phyloP scores from a whole-genome alignment of 30 jellyfish, hydroid and myxozoan genomes.

The Aurelia aurita region DNA sequence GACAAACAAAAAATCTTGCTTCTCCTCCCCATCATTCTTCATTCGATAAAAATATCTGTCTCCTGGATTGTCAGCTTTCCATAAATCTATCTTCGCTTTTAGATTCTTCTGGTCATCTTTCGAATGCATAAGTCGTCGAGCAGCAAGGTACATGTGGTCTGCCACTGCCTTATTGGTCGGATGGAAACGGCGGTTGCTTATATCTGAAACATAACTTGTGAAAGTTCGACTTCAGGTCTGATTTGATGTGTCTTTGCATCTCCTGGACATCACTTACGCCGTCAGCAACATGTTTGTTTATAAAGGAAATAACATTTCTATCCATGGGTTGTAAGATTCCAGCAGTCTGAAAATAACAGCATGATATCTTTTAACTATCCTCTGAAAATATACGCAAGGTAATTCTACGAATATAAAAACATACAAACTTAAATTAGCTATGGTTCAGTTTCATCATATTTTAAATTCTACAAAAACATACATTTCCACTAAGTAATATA shows the following conservation, averaged over 20 bases:
- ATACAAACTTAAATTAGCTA: not conserved
- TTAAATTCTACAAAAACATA: too few species aligned
- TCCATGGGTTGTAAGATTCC: constrained; percentile 45
- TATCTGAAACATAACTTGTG: not conserved
- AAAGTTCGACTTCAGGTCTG: not conserved
- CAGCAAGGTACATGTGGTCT: constrained; percentile 46
- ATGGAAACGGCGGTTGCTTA: constrained; percentile 24
- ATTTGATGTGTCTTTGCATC: constrained; percentile 38
- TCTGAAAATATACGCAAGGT: not conserved
- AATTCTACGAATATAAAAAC: not conserved
- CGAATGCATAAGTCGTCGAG: constrained; percentile 3
- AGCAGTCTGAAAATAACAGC: constrained; percentile 13
- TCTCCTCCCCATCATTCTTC: constrained; percentile 1
- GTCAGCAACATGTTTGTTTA: constrained; percentile 37
- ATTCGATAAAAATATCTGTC: constrained; percentile 10
- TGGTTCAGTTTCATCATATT: too few species aligned
- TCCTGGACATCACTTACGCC: constrained; percentile 49
- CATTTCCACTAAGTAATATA: too few species aligned
- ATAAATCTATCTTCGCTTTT: not conserved
- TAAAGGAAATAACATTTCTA: constrained; percentile 4
- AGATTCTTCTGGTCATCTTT: constrained; percentile 34
- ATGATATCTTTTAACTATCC: not conserved
- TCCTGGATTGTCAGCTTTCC: constrained; percentile 20
- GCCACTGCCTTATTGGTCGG: constrained; percentile 24
- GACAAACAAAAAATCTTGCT: constrained; percentile 4